A percentile compares a stretch with the other conserved stretches of the same genome.
Conservation (phyloP, 2,888 invertebrate genomes). For the Leptinotarsa rubiginosa region DNA sequence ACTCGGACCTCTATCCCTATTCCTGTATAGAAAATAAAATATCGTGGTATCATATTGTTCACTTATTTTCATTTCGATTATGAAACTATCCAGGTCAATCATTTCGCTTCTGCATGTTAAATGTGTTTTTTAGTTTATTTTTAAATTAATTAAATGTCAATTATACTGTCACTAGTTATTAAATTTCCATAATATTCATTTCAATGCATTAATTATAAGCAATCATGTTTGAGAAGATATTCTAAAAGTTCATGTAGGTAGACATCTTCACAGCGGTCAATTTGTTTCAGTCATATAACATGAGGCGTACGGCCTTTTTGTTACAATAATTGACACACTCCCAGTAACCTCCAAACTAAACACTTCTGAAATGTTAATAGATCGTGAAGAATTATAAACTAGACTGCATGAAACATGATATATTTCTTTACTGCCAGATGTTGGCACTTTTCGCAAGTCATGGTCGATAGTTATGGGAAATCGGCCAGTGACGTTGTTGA, state of each 20-base stretch:
- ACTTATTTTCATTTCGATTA: too few species aligned
- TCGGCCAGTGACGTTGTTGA: not conserved
- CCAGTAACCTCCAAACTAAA: constrained; percentile 32
- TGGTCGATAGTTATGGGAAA: constrained; percentile 1
- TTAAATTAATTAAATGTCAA: too few species aligned
- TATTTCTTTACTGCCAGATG: constrained; percentile 34
- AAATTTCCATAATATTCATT: too few species aligned
- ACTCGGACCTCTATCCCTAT: too few species aligned
- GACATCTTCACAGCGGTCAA: not conserved
- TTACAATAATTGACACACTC: constrained; percentile 25
- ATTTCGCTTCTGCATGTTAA: too few species aligned
- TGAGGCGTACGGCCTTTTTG: constrained; percentile 9
- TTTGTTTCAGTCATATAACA: not conserved
- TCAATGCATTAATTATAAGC: too few species aligned
- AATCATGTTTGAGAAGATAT: not conserved
- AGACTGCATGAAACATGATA: constrained; percentile 35
- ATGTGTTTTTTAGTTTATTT: too few species aligned
- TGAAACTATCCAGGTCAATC: too few species aligned
- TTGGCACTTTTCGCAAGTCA: constrained; percentile 27
- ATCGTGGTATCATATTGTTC: too few species aligned
- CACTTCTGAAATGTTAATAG: constrained; percentile 32
- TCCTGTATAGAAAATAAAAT: too few species aligned
- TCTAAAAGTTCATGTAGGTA: not conserved
- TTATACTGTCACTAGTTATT: too few species aligned
- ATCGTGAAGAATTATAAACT: constrained; percentile 34